Evolutionary conservation across 2,888 invertebrate species (phyloP), one percentile per base, ranked within the genome.

Genomic region (Amphipoea oculea): DNA sequence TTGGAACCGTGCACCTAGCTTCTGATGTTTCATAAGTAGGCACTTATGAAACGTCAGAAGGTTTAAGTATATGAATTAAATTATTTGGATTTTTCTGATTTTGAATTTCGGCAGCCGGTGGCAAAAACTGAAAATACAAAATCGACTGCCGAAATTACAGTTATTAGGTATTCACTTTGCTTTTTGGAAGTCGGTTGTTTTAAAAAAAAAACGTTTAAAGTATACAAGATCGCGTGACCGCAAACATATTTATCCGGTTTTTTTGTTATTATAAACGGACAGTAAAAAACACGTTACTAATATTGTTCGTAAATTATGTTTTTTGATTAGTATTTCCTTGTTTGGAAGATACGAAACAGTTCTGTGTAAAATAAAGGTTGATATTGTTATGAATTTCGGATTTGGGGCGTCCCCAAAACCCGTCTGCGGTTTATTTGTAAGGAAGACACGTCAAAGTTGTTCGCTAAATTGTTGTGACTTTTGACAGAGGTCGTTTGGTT

Each of bases 251-350:
- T 48, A 9, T 0, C 40, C 0, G 6, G 7, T 62, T 62, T 48
- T 60, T 17, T 29, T 12, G 2, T 42, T 12, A 1, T 42, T 17
- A 20, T 29, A 48, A 20, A 17, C 29, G 40, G 12, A 48, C 12
- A n/a, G 1, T 23, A 78, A 78, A 78, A 78, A 79, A 57, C 36
- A 0, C 17, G 4, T 20, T 48, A 14, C 1, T 65, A 20, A 1
- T 23, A 40, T 12, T 14, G 5, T 48, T 66, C 4, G 14, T 20
- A 48, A 78, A 29, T n/a, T n/a, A n/a, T 5, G 48, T 29, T 79
- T 78, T 29, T 23, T 48, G 17, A 51, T 51, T 14, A 14, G 20
- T 17, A 17, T 79, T 79, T 79, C 80, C 69, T 78, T 80, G 29
- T 40, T 9, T 20, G 6, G 9, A 75, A n/a, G 17, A 42, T 29